phyloP scores from a whole-genome alignment of 2,888 invertebrate genomes.

The Noctua comes region DNA sequence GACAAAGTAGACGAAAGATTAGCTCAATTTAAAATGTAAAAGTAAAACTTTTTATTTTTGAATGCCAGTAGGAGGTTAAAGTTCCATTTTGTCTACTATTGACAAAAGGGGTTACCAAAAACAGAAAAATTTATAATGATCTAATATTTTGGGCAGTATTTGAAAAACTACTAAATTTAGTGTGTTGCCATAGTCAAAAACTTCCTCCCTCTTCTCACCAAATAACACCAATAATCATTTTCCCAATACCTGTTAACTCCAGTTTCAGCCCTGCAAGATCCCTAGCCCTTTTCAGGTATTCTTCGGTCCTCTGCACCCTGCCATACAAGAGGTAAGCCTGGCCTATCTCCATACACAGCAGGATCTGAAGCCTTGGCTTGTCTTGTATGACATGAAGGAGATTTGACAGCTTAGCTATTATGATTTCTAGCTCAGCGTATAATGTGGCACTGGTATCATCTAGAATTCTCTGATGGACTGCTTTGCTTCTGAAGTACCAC shows the following conservation, averaged over 20 bases:
- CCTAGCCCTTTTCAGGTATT: slow-evolving; percentile 92
- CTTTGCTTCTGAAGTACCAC: slow-evolving; percentile 94
- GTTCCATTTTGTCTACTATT: background rate
- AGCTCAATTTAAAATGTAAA: background rate
- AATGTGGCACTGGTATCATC: slow-evolving; percentile 94
- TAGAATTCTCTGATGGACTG: slow-evolving; percentile 93
- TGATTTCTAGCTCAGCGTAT: slow-evolving; percentile 90
- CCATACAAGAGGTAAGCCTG: slow-evolving; percentile 94
- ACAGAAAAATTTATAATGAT: background rate
- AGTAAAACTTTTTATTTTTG: background rate
- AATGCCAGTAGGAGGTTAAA: background rate
- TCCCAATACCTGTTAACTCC: slow-evolving; percentile 91
- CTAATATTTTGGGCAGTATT: background rate
- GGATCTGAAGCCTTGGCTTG: slow-evolving; percentile 80
- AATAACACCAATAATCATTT: background rate
- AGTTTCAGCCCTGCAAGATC: slow-evolving; percentile 92
- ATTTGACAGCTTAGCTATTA: slow-evolving; percentile 85
- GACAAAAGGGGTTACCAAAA: background rate
- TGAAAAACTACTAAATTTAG: background rate
- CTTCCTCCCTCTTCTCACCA: background rate
- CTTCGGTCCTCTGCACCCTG: slow-evolving; percentile 92
- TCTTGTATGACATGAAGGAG: slow-evolving; percentile 78
- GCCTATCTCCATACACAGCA: slow-evolving; percentile 88
- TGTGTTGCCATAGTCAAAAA: background rate
- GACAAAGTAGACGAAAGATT: background rate